Base-by-base conservation (phyloP, 1,140 invertebrate species). In the Copidosoma floridanum region DNA sequence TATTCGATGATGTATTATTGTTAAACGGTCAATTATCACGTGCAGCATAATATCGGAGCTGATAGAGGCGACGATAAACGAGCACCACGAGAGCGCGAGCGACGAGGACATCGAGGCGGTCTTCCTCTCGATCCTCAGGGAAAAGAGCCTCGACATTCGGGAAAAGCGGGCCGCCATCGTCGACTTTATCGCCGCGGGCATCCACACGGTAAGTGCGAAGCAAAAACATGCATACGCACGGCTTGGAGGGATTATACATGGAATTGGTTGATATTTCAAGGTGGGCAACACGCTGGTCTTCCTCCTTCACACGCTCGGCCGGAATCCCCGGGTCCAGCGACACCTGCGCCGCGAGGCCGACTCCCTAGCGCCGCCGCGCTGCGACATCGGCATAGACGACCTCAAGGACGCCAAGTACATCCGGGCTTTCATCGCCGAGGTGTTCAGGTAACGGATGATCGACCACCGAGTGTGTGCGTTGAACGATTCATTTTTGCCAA, bases 151-250 rank as follows among this genome's bases (percentile, higher is more conserved):
- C 44, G 90, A 93, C 69, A 84, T 87, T 61, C 80, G 87, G 26
- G 91, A 94, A 71, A 93, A 93, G 73, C 91, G 89, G 71, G 89
- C 89, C 1, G 89, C 88, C 2, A 88, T 93, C 64, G 89, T 93
- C 38, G 92, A 94, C 76, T 93, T 93, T 68, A 90, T 93, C 65
- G 89, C 90, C 1, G 90, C 90, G 23, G 91, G 91, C 44, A 93
- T 93, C 73, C 89, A 92, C 76, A 93, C 91, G 65, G 89, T 91
- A 72, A 82, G 74, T 66, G n/a, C n/a, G n/a, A n/a, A n/a, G n/a
- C n/a, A n/a, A n/a, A n/a, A n/a, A n/a, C n/a, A n/a, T n/a, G n/a
- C n/a, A n/a, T n/a, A n/a, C n/a, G n/a, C n/a, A n/a, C n/a, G n/a
- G n/a, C n/a, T n/a, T n/a, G n/a, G n/a, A n/a, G n/a, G n/a, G n/a